Evolutionary conservation across 2,888 invertebrate species (phyloP).

Genomic region (Julus scandinavius): DNA sequence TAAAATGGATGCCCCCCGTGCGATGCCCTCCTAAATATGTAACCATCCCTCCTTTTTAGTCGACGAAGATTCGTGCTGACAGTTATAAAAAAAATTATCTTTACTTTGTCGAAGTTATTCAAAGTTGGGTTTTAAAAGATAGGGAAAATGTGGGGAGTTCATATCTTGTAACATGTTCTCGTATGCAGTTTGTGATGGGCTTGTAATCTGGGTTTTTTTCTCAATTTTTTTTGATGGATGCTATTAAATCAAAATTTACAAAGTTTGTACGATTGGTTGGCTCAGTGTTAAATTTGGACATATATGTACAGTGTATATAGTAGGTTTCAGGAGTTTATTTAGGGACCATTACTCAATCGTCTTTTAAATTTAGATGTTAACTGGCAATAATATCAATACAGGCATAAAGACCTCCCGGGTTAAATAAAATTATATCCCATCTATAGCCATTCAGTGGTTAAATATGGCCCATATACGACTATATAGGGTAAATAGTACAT

Average conservation of each 20-base stretch:
- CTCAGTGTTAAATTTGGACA: background rate
- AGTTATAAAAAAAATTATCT: conserved; percentile 25
- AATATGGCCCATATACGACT: too few species aligned
- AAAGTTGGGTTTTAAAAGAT: conserved; percentile 32
- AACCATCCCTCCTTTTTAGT: conserved; percentile 2
- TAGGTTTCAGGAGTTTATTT: too few species aligned
- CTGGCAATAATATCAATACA: too few species aligned
- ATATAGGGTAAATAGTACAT: too few species aligned
- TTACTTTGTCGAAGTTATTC: background rate
- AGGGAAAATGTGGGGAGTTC: background rate
- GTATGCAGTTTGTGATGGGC: background rate
- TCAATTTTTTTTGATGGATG: background rate
- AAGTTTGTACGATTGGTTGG: background rate
- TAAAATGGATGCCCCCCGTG: conserved; percentile 29
- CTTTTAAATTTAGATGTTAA: too few species aligned
- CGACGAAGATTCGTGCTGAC: conserved; percentile 8
- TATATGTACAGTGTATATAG: too few species aligned
- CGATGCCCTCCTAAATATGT: conserved; percentile 24
- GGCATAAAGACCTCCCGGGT: too few species aligned
- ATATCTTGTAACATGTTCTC: background rate
- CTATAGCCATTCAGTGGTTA: too few species aligned
- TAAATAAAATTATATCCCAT: too few species aligned
- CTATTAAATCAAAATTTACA: background rate
- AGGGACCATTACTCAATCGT: too few species aligned
- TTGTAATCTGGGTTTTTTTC: background rate